Conservation (phyloP, 2,888 invertebrate genomes). For the Ctena decussata region DNA sequence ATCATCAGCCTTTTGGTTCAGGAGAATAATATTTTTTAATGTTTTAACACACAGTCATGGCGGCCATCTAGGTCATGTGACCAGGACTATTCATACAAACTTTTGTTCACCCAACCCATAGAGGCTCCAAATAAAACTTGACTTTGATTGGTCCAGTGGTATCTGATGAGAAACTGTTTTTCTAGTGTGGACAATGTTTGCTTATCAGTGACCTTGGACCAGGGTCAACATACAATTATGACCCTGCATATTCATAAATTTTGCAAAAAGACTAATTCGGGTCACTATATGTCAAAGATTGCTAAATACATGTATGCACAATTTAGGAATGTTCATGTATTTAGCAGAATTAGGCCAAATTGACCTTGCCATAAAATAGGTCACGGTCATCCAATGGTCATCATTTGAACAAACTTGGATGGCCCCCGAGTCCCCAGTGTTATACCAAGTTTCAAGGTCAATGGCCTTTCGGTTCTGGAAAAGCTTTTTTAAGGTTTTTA, state of each 20-base stretch:
- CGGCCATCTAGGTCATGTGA: neutral
- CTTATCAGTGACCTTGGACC: neutral
- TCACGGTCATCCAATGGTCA: neutral
- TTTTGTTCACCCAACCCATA: neutral
- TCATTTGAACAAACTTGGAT: neutral
- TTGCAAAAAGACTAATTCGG: neutral
- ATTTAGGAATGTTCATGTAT: too few relatives aligned
- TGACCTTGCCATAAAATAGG: neutral
- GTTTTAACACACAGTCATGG: neutral
- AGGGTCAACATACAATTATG: too few relatives aligned
- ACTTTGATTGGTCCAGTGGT: neutral
- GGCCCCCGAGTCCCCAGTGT: too few relatives aligned
- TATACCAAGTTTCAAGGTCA: neutral
- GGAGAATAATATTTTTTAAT: too few relatives aligned
- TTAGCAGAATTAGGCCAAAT: too few relatives aligned
- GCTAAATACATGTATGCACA: too few relatives aligned
- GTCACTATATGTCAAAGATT: too few relatives aligned
- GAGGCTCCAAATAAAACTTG: neutral
- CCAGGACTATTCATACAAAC: neutral
- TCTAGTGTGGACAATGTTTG: too few relatives aligned
- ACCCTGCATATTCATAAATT: too few relatives aligned
- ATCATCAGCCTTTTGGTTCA: neutral
- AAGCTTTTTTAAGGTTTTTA: neutral
- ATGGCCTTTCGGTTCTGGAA: neutral
- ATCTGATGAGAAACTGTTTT: neutral